Evolutionary conservation across 1,140 invertebrate genomes (phyloP).

Genomic region (Hydropsyche tenuis): DNA sequence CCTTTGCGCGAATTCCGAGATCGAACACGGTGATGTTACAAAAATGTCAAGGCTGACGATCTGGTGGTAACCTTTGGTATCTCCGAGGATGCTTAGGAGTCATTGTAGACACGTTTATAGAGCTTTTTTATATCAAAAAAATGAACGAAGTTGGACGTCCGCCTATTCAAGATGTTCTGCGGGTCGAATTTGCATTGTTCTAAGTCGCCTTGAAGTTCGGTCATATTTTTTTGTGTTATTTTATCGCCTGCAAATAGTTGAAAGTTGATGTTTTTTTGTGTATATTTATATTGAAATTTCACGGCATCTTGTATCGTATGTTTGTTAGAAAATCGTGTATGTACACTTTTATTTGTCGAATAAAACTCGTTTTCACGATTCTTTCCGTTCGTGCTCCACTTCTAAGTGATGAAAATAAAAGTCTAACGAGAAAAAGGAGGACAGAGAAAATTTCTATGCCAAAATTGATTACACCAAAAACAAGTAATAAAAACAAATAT

Average conservation of each 20-base stretch:
- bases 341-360: neutral
- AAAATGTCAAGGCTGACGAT: constrained; percentile 38
- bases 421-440: constrained; percentile 41
- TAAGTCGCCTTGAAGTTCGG: too few relatives aligned
- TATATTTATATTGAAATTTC: too few relatives aligned
- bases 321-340: constrained; percentile 14
- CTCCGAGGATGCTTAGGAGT: too few relatives aligned
- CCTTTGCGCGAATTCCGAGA: constrained; percentile 29
- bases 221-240: too few relatives aligned
- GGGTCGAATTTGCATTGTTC: neutral
- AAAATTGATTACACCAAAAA: constrained; percentile 2
- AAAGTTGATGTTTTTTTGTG: too few relatives aligned
- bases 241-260: too few relatives aligned
- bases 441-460: constrained; percentile 40
- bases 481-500: too few relatives aligned
- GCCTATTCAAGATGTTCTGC: too few relatives aligned
- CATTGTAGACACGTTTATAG: too few relatives aligned
- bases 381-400: constrained; percentile 39
- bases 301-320: too few relatives aligned
- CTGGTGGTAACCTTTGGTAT: constrained; percentile 6
- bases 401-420: constrained; percentile 39
- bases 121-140: too few relatives aligned
- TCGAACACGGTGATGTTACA: constrained; percentile 3
- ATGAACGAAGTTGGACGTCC: too few relatives aligned
- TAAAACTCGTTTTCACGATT: constrained; percentile 34